Evolutionary conservation across 2,113 vertebrate genomes (phyloP).

Genomic region (Phycodurus eques): DNA sequence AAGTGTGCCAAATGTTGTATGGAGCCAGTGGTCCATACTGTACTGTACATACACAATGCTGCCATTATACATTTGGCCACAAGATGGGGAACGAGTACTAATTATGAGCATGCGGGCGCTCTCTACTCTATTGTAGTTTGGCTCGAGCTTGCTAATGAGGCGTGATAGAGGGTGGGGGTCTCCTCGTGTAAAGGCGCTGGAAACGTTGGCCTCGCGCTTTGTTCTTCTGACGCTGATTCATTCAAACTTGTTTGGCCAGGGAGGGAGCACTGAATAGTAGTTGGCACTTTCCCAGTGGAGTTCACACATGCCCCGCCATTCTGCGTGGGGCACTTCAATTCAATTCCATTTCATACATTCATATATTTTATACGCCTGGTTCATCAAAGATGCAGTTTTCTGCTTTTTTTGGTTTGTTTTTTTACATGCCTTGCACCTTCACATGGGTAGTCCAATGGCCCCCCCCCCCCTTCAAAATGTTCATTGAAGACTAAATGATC

Average conservation of each 20-base stretch:
- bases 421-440: too few relatives aligned
- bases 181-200: slow-evolving; percentile 6
- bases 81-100: slow-evolving; percentile 40
- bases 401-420: too few relatives aligned
- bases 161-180: slow-evolving; percentile 18
- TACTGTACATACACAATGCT: background rate
- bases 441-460: too few relatives aligned
- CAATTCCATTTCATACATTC: too few relatives aligned
- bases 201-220: slow-evolving; percentile 12
- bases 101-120: background rate
- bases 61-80: slow-evolving; percentile 33
- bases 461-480: too few relatives aligned
- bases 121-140: background rate
- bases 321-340: background rate
- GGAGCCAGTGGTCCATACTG: too few relatives aligned
- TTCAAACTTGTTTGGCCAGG: background rate
- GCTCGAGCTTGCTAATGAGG: slow-evolving; percentile 25
- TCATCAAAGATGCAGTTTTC: too few relatives aligned
- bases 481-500: too few relatives aligned
- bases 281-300: background rate
- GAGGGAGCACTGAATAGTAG: background rate
- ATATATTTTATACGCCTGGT: too few relatives aligned
- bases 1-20: background rate
- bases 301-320: too few relatives aligned
- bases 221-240: slow-evolving; percentile 29